phyloP scores from a whole-genome alignment of 2,888 invertebrate species.

The Acutogordius australiensis region DNA sequence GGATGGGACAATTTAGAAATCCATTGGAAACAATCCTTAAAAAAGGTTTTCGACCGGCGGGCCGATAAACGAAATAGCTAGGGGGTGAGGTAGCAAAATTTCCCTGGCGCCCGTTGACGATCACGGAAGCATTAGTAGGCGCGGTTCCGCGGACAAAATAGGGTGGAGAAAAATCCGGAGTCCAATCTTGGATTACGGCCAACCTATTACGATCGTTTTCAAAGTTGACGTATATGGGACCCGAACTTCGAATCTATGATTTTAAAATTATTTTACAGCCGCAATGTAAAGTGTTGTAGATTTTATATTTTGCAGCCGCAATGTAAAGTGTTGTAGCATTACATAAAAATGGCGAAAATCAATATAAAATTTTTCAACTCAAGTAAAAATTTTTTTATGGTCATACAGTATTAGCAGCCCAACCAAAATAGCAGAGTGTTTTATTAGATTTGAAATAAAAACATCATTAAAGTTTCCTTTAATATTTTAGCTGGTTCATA shows the following conservation, averaged over 20 bases:
- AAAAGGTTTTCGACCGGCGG: not conserved
- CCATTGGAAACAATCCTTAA: not conserved
- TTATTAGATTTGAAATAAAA: no score
- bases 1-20: not conserved
- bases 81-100: not conserved
- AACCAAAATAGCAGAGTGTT: no score
- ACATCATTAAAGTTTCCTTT: no score
- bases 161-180: not conserved
- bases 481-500: no score
- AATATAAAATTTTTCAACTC: no score
- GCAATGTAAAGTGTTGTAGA: no score
- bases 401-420: no score
- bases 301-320: no score
- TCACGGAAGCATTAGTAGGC: not conserved
- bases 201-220: slow-evolving; percentile 1
- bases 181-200: slow-evolving; percentile 2
- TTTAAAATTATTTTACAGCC: no score
- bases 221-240: not conserved
- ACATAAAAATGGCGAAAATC: no score
- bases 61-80: not conserved
- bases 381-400: no score
- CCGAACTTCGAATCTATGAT: not conserved
- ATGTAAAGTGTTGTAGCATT: no score
- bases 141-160: not conserved
- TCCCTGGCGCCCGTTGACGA: not conserved